Conservation (phyloP, 2,113 vertebrate species). For the Mellivora capensis region DNA sequence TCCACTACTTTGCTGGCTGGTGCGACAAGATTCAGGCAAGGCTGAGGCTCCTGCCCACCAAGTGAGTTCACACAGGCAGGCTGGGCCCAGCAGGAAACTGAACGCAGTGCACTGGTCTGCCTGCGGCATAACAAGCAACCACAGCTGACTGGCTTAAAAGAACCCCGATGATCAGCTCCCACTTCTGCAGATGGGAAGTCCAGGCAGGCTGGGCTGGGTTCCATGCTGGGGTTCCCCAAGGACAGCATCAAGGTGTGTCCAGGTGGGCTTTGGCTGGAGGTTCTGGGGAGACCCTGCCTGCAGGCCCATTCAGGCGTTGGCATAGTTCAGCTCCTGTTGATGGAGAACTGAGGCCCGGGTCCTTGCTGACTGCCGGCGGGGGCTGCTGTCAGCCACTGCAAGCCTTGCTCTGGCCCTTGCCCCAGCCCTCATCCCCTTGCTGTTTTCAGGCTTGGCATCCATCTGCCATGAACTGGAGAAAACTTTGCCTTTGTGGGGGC, state of each 20-base stretch:
- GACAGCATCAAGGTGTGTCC: fast-evolving
- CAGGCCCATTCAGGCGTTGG: too few relatives aligned
- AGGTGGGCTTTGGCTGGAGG: background rate
- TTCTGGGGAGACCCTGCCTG: background rate
- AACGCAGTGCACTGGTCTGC: background rate
- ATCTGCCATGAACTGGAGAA: background rate
- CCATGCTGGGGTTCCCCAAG: background rate
- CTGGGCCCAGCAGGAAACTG: fast-evolving
- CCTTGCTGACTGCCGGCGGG: background rate
- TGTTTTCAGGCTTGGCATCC: background rate
- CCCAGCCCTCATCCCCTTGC: fast-evolving
- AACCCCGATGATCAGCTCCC: fast-evolving
- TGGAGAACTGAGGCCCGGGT: too few relatives aligned
- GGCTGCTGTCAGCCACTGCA: background rate
- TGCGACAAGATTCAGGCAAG: conserved; percentile 90
- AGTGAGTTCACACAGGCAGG: background rate
- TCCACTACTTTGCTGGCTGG: conserved; percentile 90
- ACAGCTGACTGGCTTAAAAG: too few relatives aligned
- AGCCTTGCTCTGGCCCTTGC: too few relatives aligned
- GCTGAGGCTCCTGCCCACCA: too few relatives aligned
- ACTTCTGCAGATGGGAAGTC: background rate
- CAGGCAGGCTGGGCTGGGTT: background rate
- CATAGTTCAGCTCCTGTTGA: too few relatives aligned
- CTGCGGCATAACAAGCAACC: fast-evolving
- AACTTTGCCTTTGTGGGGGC: background rate